Base-by-base conservation (phyloP, 2,888 invertebrate genomes). In the Arge pagana region DNA sequence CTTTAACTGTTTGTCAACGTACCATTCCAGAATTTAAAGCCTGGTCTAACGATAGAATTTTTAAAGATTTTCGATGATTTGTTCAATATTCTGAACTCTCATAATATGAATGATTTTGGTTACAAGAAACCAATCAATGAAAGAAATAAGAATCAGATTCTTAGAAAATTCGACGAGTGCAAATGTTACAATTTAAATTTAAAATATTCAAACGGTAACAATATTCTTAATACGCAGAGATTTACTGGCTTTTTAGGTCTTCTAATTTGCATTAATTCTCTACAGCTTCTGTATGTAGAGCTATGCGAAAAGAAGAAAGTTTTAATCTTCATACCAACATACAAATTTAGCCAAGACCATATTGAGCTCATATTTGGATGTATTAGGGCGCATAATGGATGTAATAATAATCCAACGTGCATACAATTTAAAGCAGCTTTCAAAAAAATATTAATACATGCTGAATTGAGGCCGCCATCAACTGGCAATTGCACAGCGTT, bases 11-110 rank as follows among this genome's bases (percentile, higher is more conserved):
- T 31, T 49, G 51, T 26, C 11, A 52, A 37, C 21, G 37, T 50
- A 24, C 30, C 42, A 21, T 39, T 59, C 13, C 24, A 48, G 4
- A 41, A 55, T 10, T 63, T 60, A 52, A 35, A 48, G 13, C 57
- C 51, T 36, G 41, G 24, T 4, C 55, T 48, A 31, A 60, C 60
- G 6, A 52, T 50, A 13, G 28, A 28, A 19, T 61, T 59, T 53
- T 35, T 48, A 1, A 45, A 16, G 15, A 51, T 52, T 2, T 49
- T 56, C 10, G 58, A 62, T 53, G 51, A 54, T 48, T 18, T 54
- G n/a, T 61, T 61, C 48, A 49, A 61, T 26, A 52, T 59, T 23
- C 52, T 62, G n/a, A 61, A 61, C 49, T 48, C 41, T 6, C 52
- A 48, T 30, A 55, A 48, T 39, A 16, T 42, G 35, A 48, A 23